Evolutionary conservation across 1,140 invertebrate species (phyloP).

Genomic region (Odontomachus brunneus): DNA sequence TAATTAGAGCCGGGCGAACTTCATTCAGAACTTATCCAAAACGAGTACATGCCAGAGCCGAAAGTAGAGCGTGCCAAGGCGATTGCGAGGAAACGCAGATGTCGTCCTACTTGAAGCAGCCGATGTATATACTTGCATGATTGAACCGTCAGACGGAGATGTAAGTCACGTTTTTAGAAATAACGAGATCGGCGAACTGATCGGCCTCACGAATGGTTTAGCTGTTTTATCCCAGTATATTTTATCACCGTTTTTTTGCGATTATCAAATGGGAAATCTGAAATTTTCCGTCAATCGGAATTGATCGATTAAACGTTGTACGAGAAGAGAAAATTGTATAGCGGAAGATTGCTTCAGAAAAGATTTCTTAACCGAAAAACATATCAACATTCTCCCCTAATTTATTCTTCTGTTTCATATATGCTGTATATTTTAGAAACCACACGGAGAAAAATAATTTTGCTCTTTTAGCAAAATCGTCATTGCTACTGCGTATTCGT

Average conservation of each 20-base stretch:
- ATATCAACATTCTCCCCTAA: too few relatives aligned
- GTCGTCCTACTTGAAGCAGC: slow-evolving; percentile 27
- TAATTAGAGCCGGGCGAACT: slow-evolving; percentile 35
- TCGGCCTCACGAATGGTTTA: too few relatives aligned
- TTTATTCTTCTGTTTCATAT: too few relatives aligned
- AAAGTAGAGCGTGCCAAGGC: slow-evolving; percentile 30
- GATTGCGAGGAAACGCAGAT: slow-evolving; percentile 41
- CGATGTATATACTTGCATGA: slow-evolving; percentile 16
- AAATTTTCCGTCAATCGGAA: background rate
- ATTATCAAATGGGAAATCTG: background rate
- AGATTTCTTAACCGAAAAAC: too few relatives aligned
- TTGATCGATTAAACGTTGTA: too few relatives aligned
- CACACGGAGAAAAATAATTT: too few relatives aligned
- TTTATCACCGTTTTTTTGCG: background rate
- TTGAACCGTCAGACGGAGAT: slow-evolving; percentile 11
- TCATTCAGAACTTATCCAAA: slow-evolving; percentile 54
- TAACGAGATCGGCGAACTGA: background rate
- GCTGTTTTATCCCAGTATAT: too few relatives aligned
- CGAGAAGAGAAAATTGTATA: too few relatives aligned
- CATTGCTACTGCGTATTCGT: too few relatives aligned
- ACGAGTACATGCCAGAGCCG: slow-evolving; percentile 26
- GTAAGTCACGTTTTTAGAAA: background rate
- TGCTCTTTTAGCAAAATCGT: too few relatives aligned
- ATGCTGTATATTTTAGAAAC: too few relatives aligned
- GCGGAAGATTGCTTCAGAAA: too few relatives aligned